A percentile compares a stretch with the other conserved stretches of the same genome.
Conservation (phyloP, 2,888 invertebrate genomes). For the Homarus gammarus region DNA sequence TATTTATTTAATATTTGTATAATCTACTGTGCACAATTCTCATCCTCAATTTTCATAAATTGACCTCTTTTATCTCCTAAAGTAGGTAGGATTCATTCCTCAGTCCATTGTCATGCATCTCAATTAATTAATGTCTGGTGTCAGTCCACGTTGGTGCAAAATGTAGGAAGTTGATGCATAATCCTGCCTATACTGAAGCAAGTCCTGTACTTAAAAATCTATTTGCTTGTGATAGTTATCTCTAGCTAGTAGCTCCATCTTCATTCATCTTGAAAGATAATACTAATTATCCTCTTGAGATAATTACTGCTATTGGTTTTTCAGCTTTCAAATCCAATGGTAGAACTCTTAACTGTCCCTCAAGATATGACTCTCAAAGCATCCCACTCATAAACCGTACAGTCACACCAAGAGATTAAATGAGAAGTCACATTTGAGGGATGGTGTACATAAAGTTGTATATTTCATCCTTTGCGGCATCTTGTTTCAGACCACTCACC, state of each 20-base stretch:
- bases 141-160: constrained; percentile 46
- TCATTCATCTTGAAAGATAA: constrained; percentile 57
- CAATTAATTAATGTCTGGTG: constrained; percentile 18
- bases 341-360: constrained; percentile 36
- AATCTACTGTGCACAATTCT: constrained; percentile 54
- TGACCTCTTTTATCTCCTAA: constrained; percentile 38
- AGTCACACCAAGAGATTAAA: constrained; percentile 12
- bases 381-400: neutral
- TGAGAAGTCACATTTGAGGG: constrained; percentile 31
- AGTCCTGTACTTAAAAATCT: constrained; percentile 68
- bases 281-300: constrained; percentile 20
- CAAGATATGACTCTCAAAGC: constrained; percentile 13
- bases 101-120: constrained; percentile 52
- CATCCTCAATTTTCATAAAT: constrained; percentile 42
- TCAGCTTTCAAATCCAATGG: constrained; percentile 49
- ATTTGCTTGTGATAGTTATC: constrained; percentile 68
- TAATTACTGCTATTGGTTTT: constrained; percentile 32
- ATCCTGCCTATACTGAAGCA: constrained; percentile 68
- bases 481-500: constrained; percentile 41
- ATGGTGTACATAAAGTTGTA: constrained; percentile 41
- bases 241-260: constrained; percentile 67
- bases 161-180: constrained; percentile 58
- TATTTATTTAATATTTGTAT: constrained; percentile 55
- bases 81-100: constrained; percentile 57
- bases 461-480: constrained; percentile 50